Base-by-base conservation (phyloP, 2,797 vertebrate species). In the Coranthus polyacanthus region DNA sequence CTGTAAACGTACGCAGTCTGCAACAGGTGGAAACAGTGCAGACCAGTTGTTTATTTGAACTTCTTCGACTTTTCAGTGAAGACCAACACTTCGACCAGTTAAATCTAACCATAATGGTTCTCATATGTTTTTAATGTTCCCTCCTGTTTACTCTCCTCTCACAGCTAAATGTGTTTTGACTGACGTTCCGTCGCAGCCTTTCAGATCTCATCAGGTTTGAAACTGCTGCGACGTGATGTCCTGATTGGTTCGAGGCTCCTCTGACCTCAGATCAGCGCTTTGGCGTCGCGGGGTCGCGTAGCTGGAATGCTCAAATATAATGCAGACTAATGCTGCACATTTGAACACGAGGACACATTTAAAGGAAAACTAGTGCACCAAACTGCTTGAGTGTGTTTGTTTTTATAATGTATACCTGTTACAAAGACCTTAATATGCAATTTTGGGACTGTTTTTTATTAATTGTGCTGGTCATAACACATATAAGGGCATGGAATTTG, bases 381-480 rank as follows among this genome's bases (percentile, higher is more conserved):
- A 78, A 77, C 49, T 45, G 24, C 42, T 61, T 56, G 49, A 54
- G 74, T 57, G 39, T 69, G 32, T 11, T 34, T 52, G 2, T 15
- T 67, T 38, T 32, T 70, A 26, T 32, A 41, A 49, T 68, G 55
- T 73, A 41, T 51, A 16, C 26, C 42, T 68, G 55, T 13, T 58
- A 62, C 22, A 55, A 65, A 61, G 24, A 57, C 29, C 12, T 68
- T 44, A 22, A 24, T 60, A n/a, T 66, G 29, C 52, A 57, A 21
- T 34, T 49, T 61, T 61, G 24, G 32, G 20, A 34, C 60, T 58
- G 26, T 51, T 53, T 54, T 79, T 55, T 24, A 69, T 73, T 56
- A 65, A 70, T 50, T 68, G 59, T 87, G 69, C 69, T 70, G 78
- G 61, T 81, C 62, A 43, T 82, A 74, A 70, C 75, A 69, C 64